Conservation (phyloP, 2,888 invertebrate genomes). For the Melinaea marsaeus region DNA sequence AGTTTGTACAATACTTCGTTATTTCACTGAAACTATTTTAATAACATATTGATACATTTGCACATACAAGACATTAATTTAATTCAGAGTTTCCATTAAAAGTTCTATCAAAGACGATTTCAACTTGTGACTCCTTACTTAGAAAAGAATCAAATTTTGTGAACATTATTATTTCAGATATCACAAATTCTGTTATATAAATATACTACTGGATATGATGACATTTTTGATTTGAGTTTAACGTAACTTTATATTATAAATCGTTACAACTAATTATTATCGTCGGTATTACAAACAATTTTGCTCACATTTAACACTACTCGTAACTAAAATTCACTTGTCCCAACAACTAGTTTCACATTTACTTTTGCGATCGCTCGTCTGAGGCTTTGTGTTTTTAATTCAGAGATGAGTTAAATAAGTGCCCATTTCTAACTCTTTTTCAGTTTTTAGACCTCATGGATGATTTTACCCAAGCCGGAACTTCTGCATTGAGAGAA, state of each 20-base stretch:
- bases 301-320: slow-evolving; percentile 27
- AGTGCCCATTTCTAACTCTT: slow-evolving; percentile 22
- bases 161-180: too few species aligned
- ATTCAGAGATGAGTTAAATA: slow-evolving; percentile 27
- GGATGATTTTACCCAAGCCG: slow-evolving; percentile 5
- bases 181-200: too few species aligned
- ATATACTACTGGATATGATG: too few species aligned
- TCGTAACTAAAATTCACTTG: slow-evolving; percentile 31
- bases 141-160: too few species aligned
- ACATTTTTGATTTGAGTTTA: background rate
- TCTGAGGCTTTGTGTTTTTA: slow-evolving; percentile 22
- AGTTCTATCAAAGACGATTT: too few species aligned
- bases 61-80: too few species aligned
- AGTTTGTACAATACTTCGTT: too few species aligned
- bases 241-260: slow-evolving; percentile 7
- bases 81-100: too few species aligned
- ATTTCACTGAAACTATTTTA: background rate
- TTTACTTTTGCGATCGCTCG: slow-evolving; percentile 27
- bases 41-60: background rate
- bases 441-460: slow-evolving; percentile 32
- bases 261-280: slow-evolving; percentile 15
- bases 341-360: slow-evolving; percentile 32
- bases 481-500: background rate
- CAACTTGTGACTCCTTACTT: too few species aligned
- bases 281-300: slow-evolving; percentile 29